These are phyloP conservation scores for Thera obeliscata DNA, from an alignment of 2,888 invertebrate species.

Conservation along the genomic window DNA sequence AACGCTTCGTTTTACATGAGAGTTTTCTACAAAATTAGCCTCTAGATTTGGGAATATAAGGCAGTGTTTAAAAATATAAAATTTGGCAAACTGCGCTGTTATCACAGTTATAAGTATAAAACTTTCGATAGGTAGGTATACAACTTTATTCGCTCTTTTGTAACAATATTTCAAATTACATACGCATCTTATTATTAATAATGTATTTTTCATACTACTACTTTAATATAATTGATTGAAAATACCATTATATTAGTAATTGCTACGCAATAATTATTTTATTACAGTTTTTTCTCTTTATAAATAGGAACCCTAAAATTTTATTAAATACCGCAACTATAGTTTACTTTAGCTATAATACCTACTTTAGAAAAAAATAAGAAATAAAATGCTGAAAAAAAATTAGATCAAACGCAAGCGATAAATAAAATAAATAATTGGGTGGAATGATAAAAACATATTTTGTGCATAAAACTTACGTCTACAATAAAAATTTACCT, in stretches of 20 bases:
- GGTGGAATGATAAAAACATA: conserved; percentile 30
- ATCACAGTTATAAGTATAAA: conserved; percentile 35
- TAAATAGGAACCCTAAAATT: conserved; percentile 25
- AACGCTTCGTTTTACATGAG: conserved; percentile 24
- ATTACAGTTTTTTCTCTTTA: conserved; percentile 3
- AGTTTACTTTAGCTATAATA: neutral
- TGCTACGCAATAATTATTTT: conserved; percentile 23
- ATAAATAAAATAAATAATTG: conserved; percentile 10
- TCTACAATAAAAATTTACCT: conserved; percentile 6
- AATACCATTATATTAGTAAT: conserved; percentile 12
- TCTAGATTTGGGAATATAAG: conserved; percentile 35
- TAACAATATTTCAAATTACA: conserved; percentile 15
- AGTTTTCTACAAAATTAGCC: conserved; percentile 35
- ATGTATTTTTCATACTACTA: conserved; percentile 4
- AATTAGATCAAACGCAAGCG: conserved; percentile 6
- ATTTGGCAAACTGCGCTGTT: conserved; percentile 53
- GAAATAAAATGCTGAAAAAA: conserved; percentile 1
- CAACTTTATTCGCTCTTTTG: conserved; percentile 19
- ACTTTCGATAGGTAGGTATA: conserved; percentile 31
- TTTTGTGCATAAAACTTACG: conserved; percentile 26
- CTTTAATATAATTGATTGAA: conserved; percentile 18
- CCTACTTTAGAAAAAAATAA: neutral
- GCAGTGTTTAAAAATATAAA: conserved; percentile 39
- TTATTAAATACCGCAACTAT: neutral
- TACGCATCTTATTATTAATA: neutral